phyloP scores from a whole-genome alignment of 2,797 vertebrate genomes.

The Neosilurus mollespiculum region DNA sequence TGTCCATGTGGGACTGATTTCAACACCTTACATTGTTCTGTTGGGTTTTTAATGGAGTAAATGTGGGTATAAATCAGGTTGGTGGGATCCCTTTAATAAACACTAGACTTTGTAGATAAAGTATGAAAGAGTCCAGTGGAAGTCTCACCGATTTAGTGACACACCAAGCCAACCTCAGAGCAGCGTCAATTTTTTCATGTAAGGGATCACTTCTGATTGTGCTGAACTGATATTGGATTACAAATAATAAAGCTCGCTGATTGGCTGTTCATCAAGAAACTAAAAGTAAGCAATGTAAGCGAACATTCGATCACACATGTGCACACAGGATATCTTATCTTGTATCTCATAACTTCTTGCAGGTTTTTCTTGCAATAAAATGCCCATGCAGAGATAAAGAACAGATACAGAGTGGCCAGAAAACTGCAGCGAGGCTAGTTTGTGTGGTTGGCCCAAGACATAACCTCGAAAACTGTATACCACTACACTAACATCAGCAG shows the following conservation, averaged over 20 bases:
- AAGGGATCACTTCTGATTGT: neutral
- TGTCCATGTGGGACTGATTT: neutral
- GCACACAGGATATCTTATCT: neutral
- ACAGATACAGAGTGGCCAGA: neutral
- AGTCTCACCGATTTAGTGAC: neutral
- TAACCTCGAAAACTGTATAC: neutral
- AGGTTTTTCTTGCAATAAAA: neutral
- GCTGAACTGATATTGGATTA: neutral
- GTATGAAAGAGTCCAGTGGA: neutral
- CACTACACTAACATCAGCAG: neutral
- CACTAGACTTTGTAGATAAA: neutral
- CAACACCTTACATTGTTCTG: neutral
- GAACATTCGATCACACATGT: neutral
- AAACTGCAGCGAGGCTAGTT: neutral
- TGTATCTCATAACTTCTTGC: neutral
- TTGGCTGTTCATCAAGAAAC: neutral
- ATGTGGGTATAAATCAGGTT: neutral
- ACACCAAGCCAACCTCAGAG: constrained; percentile 6
- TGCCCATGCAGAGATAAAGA: neutral
- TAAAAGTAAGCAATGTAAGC: neutral
- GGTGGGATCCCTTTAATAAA: neutral
- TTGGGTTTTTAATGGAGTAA: neutral
- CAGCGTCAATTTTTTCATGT: too few relatives aligned
- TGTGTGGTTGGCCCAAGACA: neutral
- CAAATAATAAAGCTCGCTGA: neutral